Evolutionary conservation across 2,113 vertebrate species (phyloP), one percentile per base, ranked within the genome.

Genomic region (Drymodes brunneopygia): DNA sequence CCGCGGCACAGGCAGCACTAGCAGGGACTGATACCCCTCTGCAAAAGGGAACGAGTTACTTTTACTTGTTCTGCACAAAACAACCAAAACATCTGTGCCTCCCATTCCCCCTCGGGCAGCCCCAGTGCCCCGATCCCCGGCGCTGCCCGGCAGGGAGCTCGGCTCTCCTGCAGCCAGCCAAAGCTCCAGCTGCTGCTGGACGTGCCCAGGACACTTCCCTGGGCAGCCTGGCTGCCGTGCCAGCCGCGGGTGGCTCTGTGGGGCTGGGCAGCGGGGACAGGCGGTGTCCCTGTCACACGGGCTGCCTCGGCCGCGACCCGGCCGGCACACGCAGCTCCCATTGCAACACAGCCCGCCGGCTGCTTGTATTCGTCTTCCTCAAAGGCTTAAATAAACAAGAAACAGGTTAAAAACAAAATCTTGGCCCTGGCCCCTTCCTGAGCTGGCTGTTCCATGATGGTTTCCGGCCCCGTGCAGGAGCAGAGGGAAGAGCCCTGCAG

Each of bases 321-420:
- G 94, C 57, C 91, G 66, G 73, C 54, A 9, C 84, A 82, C 23
- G 0, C 74, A 7, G 74, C 77, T 80, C 47, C 0, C 2, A 45
- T 73, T 94, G 94, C 71, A 5, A 88, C 94, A 92, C 79, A 67
- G 72, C 47, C 15, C 0, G 50, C 70, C 65, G 88, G 29, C 56
- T 86, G 83, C 86, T 92, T 92, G 86, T 91, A 88, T 86, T 89
- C 86, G 0, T 38, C 92, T 86, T 92, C 94, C 89, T 95, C 94
- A 94, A 83, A 92, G 92, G 91, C 91, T 95, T 95, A 94, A 95
- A 95, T 94, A 96, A 97, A 95, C 95, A 96, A 92, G 88, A 94
- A 95, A 81, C 94, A 94, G 92, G 94, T 96, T 95, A 92, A 96
- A 96, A 95, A 92, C 82, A 96, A 94, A 88, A 87, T 95, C 92